Evolutionary conservation across 30 jellyfish, hydroid and myxozoan species (phyloP).

Genomic region (Pelagia noctiluca): DNA sequence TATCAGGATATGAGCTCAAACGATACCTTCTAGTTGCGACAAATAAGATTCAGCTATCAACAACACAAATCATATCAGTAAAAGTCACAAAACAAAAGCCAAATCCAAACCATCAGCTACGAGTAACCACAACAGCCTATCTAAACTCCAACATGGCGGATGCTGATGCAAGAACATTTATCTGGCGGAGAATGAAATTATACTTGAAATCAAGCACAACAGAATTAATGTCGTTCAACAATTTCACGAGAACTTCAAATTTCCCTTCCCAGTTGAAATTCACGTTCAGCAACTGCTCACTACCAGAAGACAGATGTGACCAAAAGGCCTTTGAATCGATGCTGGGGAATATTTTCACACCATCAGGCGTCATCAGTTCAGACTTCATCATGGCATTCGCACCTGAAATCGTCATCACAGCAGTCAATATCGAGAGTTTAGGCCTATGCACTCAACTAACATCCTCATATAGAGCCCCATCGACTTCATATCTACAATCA

Average conservation of each 20-base stretch:
- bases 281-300: constrained; percentile 48
- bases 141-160: constrained; percentile 14
- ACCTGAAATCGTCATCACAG: constrained; percentile 63
- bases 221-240: constrained; percentile 27
- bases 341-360: constrained; percentile 24
- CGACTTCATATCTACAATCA: constrained; percentile 17
- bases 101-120: constrained; percentile 48
- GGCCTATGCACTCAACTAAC: constrained; percentile 32
- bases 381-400: constrained; percentile 62
- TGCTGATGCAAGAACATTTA: constrained; percentile 43
- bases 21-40: constrained; percentile 64
- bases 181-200: constrained; percentile 28
- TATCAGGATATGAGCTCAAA: not conserved
- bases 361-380: constrained; percentile 59
- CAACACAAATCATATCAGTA: constrained; percentile 24
- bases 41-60: constrained; percentile 61
- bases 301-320: constrained; percentile 48
- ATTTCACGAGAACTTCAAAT: constrained; percentile 7
- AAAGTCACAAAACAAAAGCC: constrained; percentile 31
- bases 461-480: constrained; percentile 16
- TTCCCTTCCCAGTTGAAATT: constrained; percentile 37
- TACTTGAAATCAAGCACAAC: constrained; percentile 45
- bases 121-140: constrained; percentile 53
- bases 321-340: constrained; percentile 34
- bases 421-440: constrained; percentile 13